These are phyloP conservation scores for Epizoanthus ramosus DNA, from an alignment of 92 coral and sea anemone species.

Conservation along the genomic window DNA sequence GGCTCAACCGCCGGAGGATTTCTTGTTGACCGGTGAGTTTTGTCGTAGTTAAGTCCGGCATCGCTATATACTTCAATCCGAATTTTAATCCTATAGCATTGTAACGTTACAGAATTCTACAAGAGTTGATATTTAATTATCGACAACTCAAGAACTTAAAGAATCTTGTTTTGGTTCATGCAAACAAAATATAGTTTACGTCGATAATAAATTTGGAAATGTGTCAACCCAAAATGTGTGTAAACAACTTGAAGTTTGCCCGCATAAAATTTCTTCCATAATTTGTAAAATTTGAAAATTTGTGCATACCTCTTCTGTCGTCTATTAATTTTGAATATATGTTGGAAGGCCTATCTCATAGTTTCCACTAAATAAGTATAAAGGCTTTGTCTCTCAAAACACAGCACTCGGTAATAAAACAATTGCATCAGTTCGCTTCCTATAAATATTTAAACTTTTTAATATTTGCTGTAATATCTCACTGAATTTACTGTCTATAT, in stretches of 20 bases:
- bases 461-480: slow-evolving; percentile 16
- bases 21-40: slow-evolving; percentile 83
- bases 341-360: background rate
- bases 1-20: slow-evolving; percentile 87
- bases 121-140: background rate
- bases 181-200: slow-evolving; percentile 18
- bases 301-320: background rate
- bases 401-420: background rate
- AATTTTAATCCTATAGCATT: background rate
- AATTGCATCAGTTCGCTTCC: background rate
- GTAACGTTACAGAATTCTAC: background rate
- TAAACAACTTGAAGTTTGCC: slow-evolving; percentile 18
- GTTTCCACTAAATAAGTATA: background rate
- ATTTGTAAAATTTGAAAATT: background rate
- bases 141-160: background rate
- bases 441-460: slow-evolving; percentile 17
- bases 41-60: background rate
- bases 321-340: background rate
- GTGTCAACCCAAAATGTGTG: background rate
- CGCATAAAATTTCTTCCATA: background rate
- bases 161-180: background rate
- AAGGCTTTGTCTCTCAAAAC: background rate
- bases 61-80: too few species aligned
- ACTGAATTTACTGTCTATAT: background rate
- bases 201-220: background rate